phyloP scores from a whole-genome alignment of 2,797 vertebrate genomes.

The Chiloscyllium punctatum region DNA sequence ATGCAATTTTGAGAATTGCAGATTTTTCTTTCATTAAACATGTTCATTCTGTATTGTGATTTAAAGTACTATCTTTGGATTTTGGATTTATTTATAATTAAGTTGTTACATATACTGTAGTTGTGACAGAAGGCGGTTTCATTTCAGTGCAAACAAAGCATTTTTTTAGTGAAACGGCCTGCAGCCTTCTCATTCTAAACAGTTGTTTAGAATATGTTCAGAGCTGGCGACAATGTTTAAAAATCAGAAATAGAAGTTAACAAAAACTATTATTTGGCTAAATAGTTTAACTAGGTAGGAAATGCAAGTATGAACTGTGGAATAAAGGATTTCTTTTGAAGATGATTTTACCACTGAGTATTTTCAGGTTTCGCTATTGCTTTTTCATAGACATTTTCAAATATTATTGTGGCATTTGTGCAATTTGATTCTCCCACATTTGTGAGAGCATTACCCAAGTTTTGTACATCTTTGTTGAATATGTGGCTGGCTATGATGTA shows the following conservation, averaged over 20 bases:
- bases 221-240: not conserved
- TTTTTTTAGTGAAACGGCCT: not conserved
- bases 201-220: not conserved
- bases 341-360: not conserved
- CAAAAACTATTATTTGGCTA: not conserved
- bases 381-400: not conserved
- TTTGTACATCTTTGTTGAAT: not conserved
- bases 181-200: not conserved
- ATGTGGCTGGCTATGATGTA: too few species aligned
- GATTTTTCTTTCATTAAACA: not conserved
- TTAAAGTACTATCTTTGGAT: not conserved
- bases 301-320: not conserved
- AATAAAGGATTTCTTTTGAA: not conserved
- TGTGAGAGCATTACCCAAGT: not conserved
- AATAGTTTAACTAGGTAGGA: not conserved
- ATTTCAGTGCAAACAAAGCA: not conserved
- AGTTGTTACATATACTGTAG: not conserved
- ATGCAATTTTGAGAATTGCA: not conserved
- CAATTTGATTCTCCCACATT: too few species aligned
- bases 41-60: not conserved
- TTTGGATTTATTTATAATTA: not conserved
- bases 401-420: not conserved
- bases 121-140: not conserved
- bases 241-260: not conserved
- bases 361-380: not conserved